Evolutionary conservation across 2,797 vertebrate genomes (phyloP), one percentile per base, ranked within the genome.

Genomic region (Hippoglossus hippoglossus): DNA sequence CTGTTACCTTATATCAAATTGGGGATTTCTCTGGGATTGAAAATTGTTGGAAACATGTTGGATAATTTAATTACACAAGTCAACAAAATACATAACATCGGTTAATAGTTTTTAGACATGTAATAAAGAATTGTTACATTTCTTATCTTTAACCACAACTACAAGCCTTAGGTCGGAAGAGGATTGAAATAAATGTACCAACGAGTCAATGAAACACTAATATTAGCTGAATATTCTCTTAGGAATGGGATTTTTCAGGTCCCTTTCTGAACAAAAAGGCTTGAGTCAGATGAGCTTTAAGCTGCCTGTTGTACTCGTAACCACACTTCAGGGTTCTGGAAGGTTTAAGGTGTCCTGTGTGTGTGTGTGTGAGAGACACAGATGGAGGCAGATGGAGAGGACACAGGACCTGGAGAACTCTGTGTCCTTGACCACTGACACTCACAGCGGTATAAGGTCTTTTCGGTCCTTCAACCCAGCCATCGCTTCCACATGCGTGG

Each of bases 361-460:
- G 25, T 9, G 46, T 22, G 34, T 9, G 46, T 0, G 47, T 19
- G 47, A 50, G 28, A 63, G 34, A 22, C 56, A 59, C 34, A 26
- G 34, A 51, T 36, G 77, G 9, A 41, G 75, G 85, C 91, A 93
- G 90, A 91, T 88, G 92, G 91, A 83, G 49, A 58, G 77, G 84
- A 87, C 87, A 39, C 79, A 7, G 90, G 83, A 82, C 79, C 77
- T 70, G 53, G 4, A 71, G 79, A 74, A 77, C 78, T 77, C 65
- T 15, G 44, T 44, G 86, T 91, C 87, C 89, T 87, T 83, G 80
- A 83, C 75, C 78, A 53, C 63, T 24, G 39, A 53, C 81, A 69
- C 73, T 77, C 87, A 51, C 87, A 79, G 82, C 53, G n/a, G 77
- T 56, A 54, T 6, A 4, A 41, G 59, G 63, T 70, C 71, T 75